These are phyloP conservation scores for Camponotus vicinus DNA, from an alignment of 1,140 invertebrate genomes.

Conservation along the genomic window DNA sequence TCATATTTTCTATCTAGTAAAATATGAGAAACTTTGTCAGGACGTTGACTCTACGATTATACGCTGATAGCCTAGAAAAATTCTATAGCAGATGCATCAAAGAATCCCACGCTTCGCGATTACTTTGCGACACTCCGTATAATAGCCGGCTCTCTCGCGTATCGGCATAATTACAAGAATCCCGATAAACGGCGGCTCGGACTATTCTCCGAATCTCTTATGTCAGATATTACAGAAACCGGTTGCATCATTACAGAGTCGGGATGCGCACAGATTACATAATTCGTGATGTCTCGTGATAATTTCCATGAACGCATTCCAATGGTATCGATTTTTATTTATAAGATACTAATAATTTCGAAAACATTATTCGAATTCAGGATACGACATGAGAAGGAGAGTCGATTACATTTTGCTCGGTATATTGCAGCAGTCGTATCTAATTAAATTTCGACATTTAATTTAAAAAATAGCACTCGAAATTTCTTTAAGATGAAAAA, in stretches of 20 bases:
- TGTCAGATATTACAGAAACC: constrained; percentile 29
- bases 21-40: constrained; percentile 22
- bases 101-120: constrained; percentile 43
- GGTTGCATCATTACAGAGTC: constrained; percentile 11
- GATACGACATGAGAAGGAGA: background rate
- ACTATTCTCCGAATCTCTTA: constrained; percentile 27
- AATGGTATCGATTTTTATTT: background rate
- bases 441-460: background rate
- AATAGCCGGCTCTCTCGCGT: constrained; percentile 15
- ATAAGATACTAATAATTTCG: background rate
- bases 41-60: constrained; percentile 15
- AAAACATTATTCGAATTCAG: background rate
- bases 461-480: background rate
- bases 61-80: constrained; percentile 31
- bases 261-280: constrained; percentile 26
- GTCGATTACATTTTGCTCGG: no score
- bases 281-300: constrained; percentile 14
- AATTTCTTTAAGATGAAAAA: background rate
- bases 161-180: constrained; percentile 32
- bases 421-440: background rate
- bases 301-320: background rate
- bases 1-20: background rate
- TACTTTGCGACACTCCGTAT: constrained; percentile 41
- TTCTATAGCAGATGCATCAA: background rate
- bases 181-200: constrained; percentile 13